Percentiles rank a stretch among this genome's conserved stretches.
Conservation (phyloP, 2,888 invertebrate species). For the Saturnia japonica region DNA sequence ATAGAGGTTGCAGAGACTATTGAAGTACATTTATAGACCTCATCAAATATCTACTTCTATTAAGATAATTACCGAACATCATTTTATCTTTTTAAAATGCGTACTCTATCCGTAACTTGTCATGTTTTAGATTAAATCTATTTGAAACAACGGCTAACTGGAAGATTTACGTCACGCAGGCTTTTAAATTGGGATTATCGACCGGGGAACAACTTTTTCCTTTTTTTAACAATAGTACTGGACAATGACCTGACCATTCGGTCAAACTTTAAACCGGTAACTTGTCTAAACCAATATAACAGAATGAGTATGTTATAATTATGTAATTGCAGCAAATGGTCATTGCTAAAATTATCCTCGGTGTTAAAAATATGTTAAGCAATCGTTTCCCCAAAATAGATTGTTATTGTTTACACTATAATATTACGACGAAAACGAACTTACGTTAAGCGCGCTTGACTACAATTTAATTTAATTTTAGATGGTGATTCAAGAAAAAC, state of each 20-base stretch:
- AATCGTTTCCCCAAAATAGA: too few relatives aligned
- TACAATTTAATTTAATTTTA: too few relatives aligned
- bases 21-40: too few relatives aligned
- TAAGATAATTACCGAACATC: slow-evolving; percentile 30
- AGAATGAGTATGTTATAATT: not conserved
- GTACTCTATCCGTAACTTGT: not conserved
- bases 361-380: not conserved
- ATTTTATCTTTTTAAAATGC: not conserved
- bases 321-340: not conserved
- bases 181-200: slow-evolving; percentile 35
- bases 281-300: not conserved
- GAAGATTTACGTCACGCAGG: slow-evolving; percentile 45
- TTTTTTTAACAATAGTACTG: slow-evolving; percentile 1
- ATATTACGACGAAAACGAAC: too few relatives aligned
- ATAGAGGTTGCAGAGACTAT: too few relatives aligned
- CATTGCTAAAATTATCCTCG: not conserved
- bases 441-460: too few relatives aligned
- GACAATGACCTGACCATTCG: not conserved
- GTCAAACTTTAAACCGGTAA: not conserved
- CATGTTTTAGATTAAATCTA: slow-evolving; percentile 40
- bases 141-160: slow-evolving; percentile 32
- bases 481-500: too few relatives aligned
- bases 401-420: too few relatives aligned
- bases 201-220: slow-evolving; percentile 20
- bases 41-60: not conserved